Evolutionary conservation across 2,888 invertebrate genomes (phyloP).

Genomic region (Tiphia femorata): DNA sequence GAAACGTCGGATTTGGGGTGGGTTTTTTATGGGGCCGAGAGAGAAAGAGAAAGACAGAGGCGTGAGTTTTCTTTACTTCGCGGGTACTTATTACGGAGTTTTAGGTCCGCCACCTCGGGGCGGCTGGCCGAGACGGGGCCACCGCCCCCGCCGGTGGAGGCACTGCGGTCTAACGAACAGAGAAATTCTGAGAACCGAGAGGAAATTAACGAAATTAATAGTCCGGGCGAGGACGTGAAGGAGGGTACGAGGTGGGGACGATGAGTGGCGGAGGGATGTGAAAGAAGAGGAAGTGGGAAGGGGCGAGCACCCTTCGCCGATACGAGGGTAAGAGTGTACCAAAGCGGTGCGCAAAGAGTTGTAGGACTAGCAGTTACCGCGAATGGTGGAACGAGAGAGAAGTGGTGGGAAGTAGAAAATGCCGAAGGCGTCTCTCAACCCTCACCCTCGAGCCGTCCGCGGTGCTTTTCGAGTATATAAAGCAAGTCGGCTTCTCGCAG

Average conservation of each 20-base stretch:
- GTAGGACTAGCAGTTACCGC: constrained; percentile 22
- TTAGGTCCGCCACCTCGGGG: constrained; percentile 19
- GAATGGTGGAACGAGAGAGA: constrained; percentile 23
- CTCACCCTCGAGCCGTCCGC: neutral
- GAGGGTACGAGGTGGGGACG: neutral
- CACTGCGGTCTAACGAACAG: constrained; percentile 25
- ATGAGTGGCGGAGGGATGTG: neutral
- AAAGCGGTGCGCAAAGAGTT: constrained; percentile 21
- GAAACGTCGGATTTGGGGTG: no score
- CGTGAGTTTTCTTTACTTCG: neutral
- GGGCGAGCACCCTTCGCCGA: constrained; percentile 3
- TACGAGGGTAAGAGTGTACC: neutral
- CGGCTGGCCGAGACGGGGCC: no score
- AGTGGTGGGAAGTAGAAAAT: constrained; percentile 26
- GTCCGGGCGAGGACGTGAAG: constrained; percentile 25
- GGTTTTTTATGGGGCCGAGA: neutral
- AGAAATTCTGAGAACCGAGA: constrained; percentile 31
- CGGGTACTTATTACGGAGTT: constrained; percentile 16
- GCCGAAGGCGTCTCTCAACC: constrained; percentile 5
- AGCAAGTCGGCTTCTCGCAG: constrained; percentile 23
- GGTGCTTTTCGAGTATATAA: constrained; percentile 28
- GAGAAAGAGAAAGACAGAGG: neutral
- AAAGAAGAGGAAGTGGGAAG: constrained; percentile 15
- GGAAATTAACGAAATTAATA: constrained; percentile 55
- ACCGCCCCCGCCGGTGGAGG: no score